Base-by-base conservation (phyloP, 2,113 vertebrate species). In the Eubucco bourcierii region DNA sequence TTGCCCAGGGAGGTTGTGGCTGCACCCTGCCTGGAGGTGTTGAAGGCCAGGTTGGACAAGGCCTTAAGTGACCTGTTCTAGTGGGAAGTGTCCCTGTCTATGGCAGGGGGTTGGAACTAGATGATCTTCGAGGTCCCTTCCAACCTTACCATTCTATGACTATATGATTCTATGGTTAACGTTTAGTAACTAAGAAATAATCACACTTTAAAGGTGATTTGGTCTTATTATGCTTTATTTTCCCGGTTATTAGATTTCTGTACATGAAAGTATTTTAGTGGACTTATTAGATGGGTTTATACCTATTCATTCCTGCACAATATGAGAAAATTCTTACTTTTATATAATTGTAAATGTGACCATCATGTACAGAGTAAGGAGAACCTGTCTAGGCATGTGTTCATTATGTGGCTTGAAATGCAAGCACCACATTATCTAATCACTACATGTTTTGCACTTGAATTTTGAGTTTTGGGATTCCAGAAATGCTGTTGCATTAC, bases 191-290 rank as follows among this genome's bases (percentile, higher is more conserved):
- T 55, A 47, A 83, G 19, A 60, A 39, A 46, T 15, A 41, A 67
- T 21, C 1, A 20, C 2, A 0, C 19, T 72, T 82, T 20, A 65
- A 87, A 17, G 2, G 4, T 58, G 4, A 7, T 1, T 25, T 83
- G 33, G 13, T 46, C 46, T 47, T 46, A 13, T 46, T 9, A 13
- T 50, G 68, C 15, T 13, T 73, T 27, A 1, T 47, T 63, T 86
- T 58, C 64, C 12, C 10, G 55, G 14, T 59, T 65, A 55, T 39
- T 31, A 72, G n/a, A 59, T 60, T 33, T 66, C 12, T 13, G 7
- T 29, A 7, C 29, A 47, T 68, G 80, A 15, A 47, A 61, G 7
- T 34, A 18, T 27, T 71, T 71, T 47, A 27, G 5, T 23, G 17
- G 14, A 41, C 4, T 2, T 47, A 55, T 39, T 72, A 44, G 41